Evolutionary conservation across 1,140 invertebrate genomes (phyloP).

Genomic region (Lordiphosa mommai): DNA sequence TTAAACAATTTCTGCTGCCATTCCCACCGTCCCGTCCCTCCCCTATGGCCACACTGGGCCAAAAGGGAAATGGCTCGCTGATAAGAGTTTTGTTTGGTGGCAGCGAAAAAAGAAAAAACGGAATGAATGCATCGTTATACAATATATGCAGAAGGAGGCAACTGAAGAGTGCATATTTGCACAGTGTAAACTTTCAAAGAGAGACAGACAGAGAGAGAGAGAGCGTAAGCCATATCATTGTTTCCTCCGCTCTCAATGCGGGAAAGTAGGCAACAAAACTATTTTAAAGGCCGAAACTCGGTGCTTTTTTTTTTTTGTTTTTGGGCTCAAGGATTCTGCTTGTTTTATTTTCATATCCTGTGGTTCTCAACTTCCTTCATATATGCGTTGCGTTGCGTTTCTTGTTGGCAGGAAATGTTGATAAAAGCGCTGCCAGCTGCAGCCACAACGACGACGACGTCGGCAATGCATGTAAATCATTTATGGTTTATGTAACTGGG

Average conservation of each 20-base stretch:
- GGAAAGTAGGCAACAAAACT: conserved; percentile 46
- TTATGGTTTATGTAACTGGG: conserved; percentile 25
- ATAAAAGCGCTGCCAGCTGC: conserved; percentile 55
- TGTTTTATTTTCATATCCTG: conserved; percentile 61
- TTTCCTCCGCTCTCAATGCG: conserved; percentile 3
- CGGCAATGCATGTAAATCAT: conserved; percentile 46
- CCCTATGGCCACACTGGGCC: conserved; percentile 28
- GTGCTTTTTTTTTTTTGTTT: conserved; percentile 15
- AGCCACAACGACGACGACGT: conserved; percentile 27
- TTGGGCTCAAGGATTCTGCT: conserved; percentile 37
- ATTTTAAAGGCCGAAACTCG: conserved; percentile 53
- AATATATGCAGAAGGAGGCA: conserved; percentile 40
- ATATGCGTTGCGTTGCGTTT: conserved; percentile 23
- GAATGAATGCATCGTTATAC: conserved; percentile 47
- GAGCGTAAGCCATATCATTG: conserved; percentile 30
- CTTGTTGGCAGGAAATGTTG: conserved; percentile 56
- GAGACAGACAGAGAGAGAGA: conserved; percentile 12
- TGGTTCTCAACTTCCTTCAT: conserved; percentile 50
- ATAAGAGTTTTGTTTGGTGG: conserved; percentile 58
- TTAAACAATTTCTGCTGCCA: conserved; percentile 56
- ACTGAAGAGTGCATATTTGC: conserved; percentile 9
- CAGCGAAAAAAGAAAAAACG: conserved; percentile 18
- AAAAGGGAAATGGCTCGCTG: conserved; percentile 51
- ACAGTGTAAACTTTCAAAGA: conserved; percentile 3
- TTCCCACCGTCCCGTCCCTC: background rate